Evolutionary conservation across 2,797 vertebrate species (phyloP).

Genomic region (Enteromius unitaeniatus): DNA sequence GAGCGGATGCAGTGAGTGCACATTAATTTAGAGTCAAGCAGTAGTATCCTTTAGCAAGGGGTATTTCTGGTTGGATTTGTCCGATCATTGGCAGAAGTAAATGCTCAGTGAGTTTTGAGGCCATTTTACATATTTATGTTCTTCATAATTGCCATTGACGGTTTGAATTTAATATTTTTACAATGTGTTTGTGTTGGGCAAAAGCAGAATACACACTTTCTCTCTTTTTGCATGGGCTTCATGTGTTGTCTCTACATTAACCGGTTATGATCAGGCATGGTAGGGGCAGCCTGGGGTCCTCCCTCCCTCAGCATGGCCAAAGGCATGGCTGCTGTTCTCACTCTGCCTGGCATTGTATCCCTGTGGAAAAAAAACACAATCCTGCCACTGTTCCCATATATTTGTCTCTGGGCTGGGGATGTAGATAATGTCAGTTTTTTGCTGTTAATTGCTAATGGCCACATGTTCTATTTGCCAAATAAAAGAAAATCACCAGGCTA

Average conservation of each 20-base stretch:
- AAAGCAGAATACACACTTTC: constrained; percentile 39
- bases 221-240: constrained; percentile 79
- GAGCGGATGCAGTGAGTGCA: background rate
- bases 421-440: background rate
- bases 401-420: constrained; percentile 14
- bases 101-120: background rate
- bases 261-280: constrained; percentile 51
- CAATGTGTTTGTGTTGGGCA: constrained; percentile 60
- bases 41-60: background rate
- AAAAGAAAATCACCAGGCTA: background rate
- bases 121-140: constrained; percentile 20
- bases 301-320: constrained; percentile 70
- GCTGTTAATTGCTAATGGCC: background rate
- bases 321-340: constrained; percentile 27
- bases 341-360: constrained; percentile 54
- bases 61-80: background rate
- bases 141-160: constrained; percentile 13
- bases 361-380: constrained; percentile 25
- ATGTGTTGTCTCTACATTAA: constrained; percentile 77
- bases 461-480: constrained; percentile 15
- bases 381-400: constrained; percentile 21
- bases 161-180: background rate
- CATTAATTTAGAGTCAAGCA: background rate
- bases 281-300: constrained; percentile 28
- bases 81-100: background rate